Evolutionary conservation across 2,888 invertebrate species (phyloP), one percentile per base, ranked within the genome.

Genomic region (Allacma fusca): DNA sequence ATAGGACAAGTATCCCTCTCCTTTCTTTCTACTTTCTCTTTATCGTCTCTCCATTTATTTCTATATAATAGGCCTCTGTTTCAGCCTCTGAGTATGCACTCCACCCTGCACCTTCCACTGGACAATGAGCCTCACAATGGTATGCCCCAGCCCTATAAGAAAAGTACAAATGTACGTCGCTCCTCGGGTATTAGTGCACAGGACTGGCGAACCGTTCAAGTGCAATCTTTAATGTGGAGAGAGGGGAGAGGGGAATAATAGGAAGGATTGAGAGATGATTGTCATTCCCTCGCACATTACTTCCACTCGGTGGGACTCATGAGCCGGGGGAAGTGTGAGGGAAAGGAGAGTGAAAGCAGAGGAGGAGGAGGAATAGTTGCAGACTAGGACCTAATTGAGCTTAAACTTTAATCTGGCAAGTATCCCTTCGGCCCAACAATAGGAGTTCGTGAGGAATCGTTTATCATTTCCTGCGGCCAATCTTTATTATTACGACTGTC

Each of bases 271-370:
- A 50, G 50, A 50, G 50, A 50, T 50, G 50, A 50, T 50, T 50
- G 9, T 16, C 50, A 50, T n/a, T 50, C 1, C 50, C 50, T 50
- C 50, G 50, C 50, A 50, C 50, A 50, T 50, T 50, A 50, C 50
- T 50, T 50, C 50, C 50, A 50, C 50, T 9, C 50, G 50, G n/a
- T 9, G 50, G 19, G 9, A 50, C 16, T 50, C 50, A 50, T 50
- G 19, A 29, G 44, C 24, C 1, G 59, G 23, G 40, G n/a, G 16
- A 71, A 50, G 23, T 16, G 40, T 23, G 44, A 71, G 26, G 50
- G n/a, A 71, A 26, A 71, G 70, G 12, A 70, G 23, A 64, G 40
- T 29, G 64, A 62, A n/a, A n/a, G n/a, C n/a, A n/a, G n/a, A n/a
- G n/a, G 29, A 29, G 50, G 50, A 67, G 28, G 23, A 34, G 59